Evolutionary conservation across 2,797 vertebrate genomes (phyloP).

Genomic region (Capromys pilorides): DNA sequence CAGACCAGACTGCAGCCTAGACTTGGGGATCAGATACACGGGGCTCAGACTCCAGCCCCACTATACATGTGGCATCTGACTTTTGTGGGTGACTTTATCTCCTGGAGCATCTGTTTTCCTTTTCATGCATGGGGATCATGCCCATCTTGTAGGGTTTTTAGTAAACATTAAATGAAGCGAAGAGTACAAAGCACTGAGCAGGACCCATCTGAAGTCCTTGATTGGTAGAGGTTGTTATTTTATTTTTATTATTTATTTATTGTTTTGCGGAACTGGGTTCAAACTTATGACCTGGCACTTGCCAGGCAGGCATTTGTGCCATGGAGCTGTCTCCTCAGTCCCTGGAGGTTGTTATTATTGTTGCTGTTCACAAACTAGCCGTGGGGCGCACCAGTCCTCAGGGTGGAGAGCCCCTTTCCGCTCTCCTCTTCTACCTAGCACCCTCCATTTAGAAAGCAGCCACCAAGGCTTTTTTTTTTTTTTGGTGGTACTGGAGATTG

Average conservation of each 20-base stretch:
- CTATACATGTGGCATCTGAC: neutral
- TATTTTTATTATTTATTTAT: too few species aligned
- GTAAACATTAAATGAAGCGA: neutral
- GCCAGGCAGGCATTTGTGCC: too few species aligned
- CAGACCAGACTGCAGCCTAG: accelerated
- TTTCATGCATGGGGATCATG: neutral
- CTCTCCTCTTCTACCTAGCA: neutral
- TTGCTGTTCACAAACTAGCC: neutral
- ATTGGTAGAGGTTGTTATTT: neutral
- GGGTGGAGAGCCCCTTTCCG: neutral
- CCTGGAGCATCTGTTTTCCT: neutral
- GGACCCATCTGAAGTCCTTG: neutral
- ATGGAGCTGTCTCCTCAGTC: too few species aligned
- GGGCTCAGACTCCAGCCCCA: neutral
- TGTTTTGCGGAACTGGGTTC: too few species aligned
- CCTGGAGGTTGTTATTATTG: neutral
- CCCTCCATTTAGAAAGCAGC: neutral
- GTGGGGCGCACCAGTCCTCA: neutral
- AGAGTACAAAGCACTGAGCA: neutral
- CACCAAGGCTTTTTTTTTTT: neutral
- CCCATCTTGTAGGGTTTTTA: neutral
- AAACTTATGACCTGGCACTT: too few species aligned
- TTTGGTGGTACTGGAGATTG: too few species aligned
- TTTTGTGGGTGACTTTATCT: neutral
- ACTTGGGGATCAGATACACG: neutral